Percentiles rank a stretch among this genome's conserved stretches.
phyloP scores from a whole-genome alignment of 1,140 invertebrate species.

The Drosophila bipectinata region DNA sequence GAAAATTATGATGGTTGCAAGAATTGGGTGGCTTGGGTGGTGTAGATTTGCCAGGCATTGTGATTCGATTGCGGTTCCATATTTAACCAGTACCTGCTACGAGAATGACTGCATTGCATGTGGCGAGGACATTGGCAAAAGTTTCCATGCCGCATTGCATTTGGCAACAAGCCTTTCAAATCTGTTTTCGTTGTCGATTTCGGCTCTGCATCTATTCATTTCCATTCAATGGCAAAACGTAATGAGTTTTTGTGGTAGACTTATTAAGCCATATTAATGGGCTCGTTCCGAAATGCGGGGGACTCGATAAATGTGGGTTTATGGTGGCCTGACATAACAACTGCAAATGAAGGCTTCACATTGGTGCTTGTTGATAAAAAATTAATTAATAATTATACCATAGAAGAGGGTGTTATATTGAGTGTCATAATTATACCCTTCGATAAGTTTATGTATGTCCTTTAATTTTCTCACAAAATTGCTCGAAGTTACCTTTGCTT shows the following conservation, averaged over 20 bases:
- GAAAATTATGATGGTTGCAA: constrained; percentile 48
- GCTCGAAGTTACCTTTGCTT: too few species aligned
- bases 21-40: background rate
- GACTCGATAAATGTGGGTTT: constrained; percentile 26
- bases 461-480: too few species aligned
- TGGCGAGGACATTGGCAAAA: constrained; percentile 39
- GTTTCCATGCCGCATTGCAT: constrained; percentile 29
- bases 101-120: constrained; percentile 42
- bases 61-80: constrained; percentile 26
- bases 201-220: constrained; percentile 7
- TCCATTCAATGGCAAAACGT: constrained; percentile 52
- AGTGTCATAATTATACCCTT: too few species aligned
- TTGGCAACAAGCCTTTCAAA: constrained; percentile 29
- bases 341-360: constrained; percentile 1
- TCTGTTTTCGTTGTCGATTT: constrained; percentile 19
- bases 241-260: constrained; percentile 63
- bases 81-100: constrained; percentile 12
- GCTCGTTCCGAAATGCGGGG: constrained; percentile 14
- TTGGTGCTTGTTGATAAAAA: background rate
- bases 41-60: constrained; percentile 8
- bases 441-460: too few species aligned
- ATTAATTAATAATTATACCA: too few species aligned
- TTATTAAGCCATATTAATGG: constrained; percentile 44
- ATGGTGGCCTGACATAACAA: background rate
- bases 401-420: too few species aligned